Conservation (phyloP, 2,797 vertebrate genomes). For the Sus cebifrons region DNA sequence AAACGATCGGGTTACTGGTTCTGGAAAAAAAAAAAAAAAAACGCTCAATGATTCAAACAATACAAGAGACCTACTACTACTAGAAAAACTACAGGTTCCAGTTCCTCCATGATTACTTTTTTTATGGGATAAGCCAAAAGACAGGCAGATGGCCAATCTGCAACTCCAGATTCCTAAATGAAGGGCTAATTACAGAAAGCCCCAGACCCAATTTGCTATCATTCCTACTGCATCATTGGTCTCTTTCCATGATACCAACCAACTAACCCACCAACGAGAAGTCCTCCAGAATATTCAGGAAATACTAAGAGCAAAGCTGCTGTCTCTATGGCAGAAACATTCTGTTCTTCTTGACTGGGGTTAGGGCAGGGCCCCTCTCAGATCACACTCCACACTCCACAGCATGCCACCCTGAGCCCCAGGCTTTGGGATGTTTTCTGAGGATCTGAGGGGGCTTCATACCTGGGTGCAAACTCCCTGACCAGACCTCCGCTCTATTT, state of each 20-base stretch:
- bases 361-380: conserved; percentile 67
- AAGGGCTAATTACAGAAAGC: conserved; percentile 11
- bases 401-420: not conserved
- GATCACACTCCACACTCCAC: conserved; percentile 79
- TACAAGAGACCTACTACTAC: conserved; percentile 79
- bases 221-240: not conserved
- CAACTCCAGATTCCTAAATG: conserved; percentile 71
- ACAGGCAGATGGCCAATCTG: conserved; percentile 73
- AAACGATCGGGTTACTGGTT: conserved; percentile 95
- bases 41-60: conserved; percentile 88
- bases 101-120: conserved; percentile 49
- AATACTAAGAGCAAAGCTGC: conserved; percentile 58
- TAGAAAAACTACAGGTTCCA: not conserved
- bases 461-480: conserved; percentile 27
- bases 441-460: not conserved
- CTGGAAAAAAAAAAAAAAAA: conserved; percentile 81
- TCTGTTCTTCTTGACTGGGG: conserved; percentile 76
- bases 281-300: conserved; percentile 68
- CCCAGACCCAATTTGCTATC: not conserved
- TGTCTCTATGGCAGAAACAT: conserved; percentile 70
- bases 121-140: conserved; percentile 60
- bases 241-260: not conserved
- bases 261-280: not conserved
- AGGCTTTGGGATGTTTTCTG: not conserved
- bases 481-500: not conserved